These are phyloP conservation scores for Tauraco erythrolophus DNA, from an alignment of 2,113 vertebrate genomes.

Conservation along the genomic window DNA sequence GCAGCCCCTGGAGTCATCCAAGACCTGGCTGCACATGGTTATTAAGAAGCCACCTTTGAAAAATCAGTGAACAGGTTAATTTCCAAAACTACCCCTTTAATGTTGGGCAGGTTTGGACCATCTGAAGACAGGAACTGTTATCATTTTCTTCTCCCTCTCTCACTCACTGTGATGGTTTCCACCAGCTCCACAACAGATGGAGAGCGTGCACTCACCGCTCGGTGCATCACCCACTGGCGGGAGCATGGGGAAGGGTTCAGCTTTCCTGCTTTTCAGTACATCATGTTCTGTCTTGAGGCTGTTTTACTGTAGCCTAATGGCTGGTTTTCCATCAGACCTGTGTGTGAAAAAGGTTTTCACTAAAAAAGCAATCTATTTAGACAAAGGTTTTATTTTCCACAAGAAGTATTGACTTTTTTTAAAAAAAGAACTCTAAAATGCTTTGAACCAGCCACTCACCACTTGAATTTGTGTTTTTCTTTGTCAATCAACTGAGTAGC, in stretches of 20 bases:
- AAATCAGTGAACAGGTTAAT: neutral
- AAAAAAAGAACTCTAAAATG: neutral
- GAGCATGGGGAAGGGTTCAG: neutral
- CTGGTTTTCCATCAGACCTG: neutral
- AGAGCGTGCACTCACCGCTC: fast-evolving
- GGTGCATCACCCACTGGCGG: neutral
- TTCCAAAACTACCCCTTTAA: neutral
- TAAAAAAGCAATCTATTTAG: neutral
- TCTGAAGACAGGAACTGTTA: neutral
- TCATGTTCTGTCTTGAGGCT: neutral
- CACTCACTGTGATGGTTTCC: neutral
- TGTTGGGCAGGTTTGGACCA: neutral
- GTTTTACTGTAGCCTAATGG: neutral
- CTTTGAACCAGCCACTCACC: neutral
- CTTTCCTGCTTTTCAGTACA: neutral
- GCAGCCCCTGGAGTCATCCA: neutral
- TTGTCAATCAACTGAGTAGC: neutral
- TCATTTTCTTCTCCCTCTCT: neutral
- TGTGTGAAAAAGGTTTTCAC: neutral
- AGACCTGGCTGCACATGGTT: neutral
- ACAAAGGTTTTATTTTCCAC: neutral
- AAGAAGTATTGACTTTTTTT: neutral
- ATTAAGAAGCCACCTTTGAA: neutral
- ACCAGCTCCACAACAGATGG: neutral
- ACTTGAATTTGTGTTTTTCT: neutral